Evolutionary conservation across 1,140 invertebrate genomes (phyloP).

Genomic region (Patella vulgata): DNA sequence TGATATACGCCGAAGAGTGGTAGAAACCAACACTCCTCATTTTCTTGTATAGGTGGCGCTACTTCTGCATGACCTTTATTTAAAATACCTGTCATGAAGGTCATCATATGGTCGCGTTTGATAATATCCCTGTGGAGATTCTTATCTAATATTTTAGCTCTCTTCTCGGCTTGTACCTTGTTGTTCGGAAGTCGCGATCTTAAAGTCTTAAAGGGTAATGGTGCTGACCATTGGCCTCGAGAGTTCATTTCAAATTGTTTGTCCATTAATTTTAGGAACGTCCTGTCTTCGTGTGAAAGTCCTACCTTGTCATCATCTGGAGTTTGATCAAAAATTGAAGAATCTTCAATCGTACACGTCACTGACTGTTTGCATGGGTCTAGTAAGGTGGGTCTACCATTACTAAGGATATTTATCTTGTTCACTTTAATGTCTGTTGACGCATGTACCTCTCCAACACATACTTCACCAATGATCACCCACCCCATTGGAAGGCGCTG

Average conservation of each 20-base stretch:
- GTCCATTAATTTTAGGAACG: conserved; percentile 29
- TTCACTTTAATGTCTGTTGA: conserved; percentile 1
- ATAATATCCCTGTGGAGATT: conserved; percentile 8
- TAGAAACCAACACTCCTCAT: conserved; percentile 33
- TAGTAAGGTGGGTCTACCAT: conserved; percentile 21
- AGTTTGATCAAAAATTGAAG: conserved; percentile 10
- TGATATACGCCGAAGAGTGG: conserved; percentile 37
- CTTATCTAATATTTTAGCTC: conserved; percentile 8
- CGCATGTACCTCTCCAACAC: conserved; percentile 25
- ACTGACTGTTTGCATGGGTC: conserved; percentile 21
- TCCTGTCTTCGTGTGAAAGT: conserved; percentile 26
- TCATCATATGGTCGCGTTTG: conserved; percentile 15
- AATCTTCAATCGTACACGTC: conserved; percentile 1
- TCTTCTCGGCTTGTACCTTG: conserved; percentile 6
- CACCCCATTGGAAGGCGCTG: conserved; percentile 34
- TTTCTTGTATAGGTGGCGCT: conserved; percentile 8
- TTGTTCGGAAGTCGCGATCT: conserved; percentile 27
- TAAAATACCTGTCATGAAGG: conserved; percentile 21
- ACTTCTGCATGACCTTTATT: conserved; percentile 19
- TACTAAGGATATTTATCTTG: conserved; percentile 19
- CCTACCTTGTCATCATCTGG: conserved; percentile 21
- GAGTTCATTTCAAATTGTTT: conserved; percentile 4
- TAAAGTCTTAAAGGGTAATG: conserved; percentile 23
- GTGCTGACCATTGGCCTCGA: conserved; percentile 24
- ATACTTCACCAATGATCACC: conserved; percentile 35